Base-by-base conservation (phyloP, 2,888 invertebrate species). In the Sturmia bella region DNA sequence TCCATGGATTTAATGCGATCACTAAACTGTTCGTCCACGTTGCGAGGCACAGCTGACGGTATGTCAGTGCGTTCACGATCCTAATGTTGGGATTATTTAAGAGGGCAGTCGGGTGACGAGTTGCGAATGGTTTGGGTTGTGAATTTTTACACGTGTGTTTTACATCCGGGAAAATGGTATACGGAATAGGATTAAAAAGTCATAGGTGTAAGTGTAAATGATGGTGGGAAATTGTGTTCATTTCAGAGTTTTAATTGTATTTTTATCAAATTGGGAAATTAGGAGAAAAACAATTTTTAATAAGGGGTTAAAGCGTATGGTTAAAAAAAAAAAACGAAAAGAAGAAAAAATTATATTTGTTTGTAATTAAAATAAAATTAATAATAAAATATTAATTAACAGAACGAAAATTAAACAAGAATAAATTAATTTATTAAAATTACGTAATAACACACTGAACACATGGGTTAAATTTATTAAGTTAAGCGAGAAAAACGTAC, bases 1-100 rank as follows among this genome's bases (percentile, higher is more conserved):
- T 97, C 97, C 83, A 97, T 94, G 74, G 93, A 93, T 89, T 94
- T 94, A 79, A 96, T 94, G 85, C 91, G 91, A 87, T 91, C 91
- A 79, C 89, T 90, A 84, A 91, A 91, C 85, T 91, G 90, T 80
- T 91, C 91, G 83, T 91, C 91, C 45, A 88, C 84, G n/a, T 86
- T 86, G 11, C 90, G 88, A 12, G 90, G 89, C 84, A 89, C 19
- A 5, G 90, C 89, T n/a, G 91, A 91, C 45, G 87, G 88, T 84
- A 91, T 91, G 76, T 89, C 89, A 32, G 89, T 88, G 72, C 91
- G 89, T 81, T 91, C 91, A 17, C 91, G 90, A 88, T 91, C 91
- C 91, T 89, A 74, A 54, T 59, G 2, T 21, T 70, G 24, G 52
- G 13, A 37, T 73, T 54, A 81, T 85, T 81, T 85, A 56, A 80